Percentiles rank a stretch among this genome's conserved stretches.
These are phyloP conservation scores for Crenuchus spilurus DNA, from an alignment of 2,797 vertebrate species.

Conservation along the genomic window DNA sequence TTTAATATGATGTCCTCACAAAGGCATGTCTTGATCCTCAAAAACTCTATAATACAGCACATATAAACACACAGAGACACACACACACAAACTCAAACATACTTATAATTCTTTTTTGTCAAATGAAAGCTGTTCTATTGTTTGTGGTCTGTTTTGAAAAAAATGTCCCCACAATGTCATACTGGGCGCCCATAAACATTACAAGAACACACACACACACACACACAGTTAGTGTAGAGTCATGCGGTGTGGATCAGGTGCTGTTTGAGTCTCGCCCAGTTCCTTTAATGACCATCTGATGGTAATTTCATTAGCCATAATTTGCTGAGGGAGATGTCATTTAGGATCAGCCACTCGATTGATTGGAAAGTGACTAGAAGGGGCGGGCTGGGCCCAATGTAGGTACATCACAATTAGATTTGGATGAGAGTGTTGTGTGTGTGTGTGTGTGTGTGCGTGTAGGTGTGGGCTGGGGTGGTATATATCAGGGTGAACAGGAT, in stretches of 20 bases:
- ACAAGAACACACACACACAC: constrained; percentile 24
- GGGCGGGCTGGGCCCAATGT: constrained; percentile 63
- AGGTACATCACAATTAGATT: constrained; percentile 70
- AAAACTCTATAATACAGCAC: no score
- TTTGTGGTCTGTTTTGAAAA: no score
- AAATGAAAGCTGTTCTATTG: no score
- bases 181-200: not conserved
- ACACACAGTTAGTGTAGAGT: constrained; percentile 47
- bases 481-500: constrained; percentile 23
- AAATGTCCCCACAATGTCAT: not conserved
- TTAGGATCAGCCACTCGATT: constrained; percentile 72
- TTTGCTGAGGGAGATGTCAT: constrained; percentile 81
- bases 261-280: constrained; percentile 59
- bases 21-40: no score
- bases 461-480: not conserved
- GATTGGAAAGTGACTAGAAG: constrained; percentile 71
- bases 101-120: no score
- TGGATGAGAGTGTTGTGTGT: constrained; percentile 53
- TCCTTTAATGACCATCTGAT: constrained; percentile 78
- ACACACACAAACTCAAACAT: no score
- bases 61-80: no score
- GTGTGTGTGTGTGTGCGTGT: constrained; percentile 18
- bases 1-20: no score
- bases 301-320: constrained; percentile 83
- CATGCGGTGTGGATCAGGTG: constrained; percentile 68